These are phyloP conservation scores for Hypothenemus hampei DNA, from an alignment of 1,140 invertebrate species.

Conservation along the genomic window DNA sequence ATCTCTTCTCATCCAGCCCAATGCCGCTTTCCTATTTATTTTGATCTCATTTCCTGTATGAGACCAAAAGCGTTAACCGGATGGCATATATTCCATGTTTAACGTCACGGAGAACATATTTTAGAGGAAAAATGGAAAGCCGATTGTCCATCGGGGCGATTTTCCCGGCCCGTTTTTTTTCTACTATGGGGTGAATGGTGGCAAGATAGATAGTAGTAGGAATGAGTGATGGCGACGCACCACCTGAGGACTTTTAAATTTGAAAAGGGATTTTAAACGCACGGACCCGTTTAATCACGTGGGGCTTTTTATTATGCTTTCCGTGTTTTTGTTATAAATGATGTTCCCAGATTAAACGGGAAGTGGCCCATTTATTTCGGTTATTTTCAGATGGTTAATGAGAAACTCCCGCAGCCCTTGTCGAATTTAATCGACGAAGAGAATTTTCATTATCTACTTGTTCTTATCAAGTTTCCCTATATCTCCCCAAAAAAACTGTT, in stretches of 20 bases:
- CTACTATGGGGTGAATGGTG: not conserved
- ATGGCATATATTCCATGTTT: slow-evolving; percentile 10
- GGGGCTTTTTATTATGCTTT: slow-evolving; percentile 3
- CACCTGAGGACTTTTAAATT: slow-evolving; percentile 19
- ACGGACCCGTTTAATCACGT: slow-evolving; percentile 4
- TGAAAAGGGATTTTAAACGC: slow-evolving; percentile 7
- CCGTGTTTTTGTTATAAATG: slow-evolving; percentile 13
- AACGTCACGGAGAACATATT: slow-evolving; percentile 2
- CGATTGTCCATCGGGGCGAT: slow-evolving; percentile 8
- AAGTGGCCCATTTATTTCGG: no score
- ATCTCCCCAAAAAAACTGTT: no score
- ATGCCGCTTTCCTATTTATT: no score
- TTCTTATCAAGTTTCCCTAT: no score
- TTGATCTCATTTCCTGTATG: no score
- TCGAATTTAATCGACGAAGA: no score
- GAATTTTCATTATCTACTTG: no score
- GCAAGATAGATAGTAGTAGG: slow-evolving; percentile 16
- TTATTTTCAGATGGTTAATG: no score
- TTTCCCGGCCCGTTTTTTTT: slow-evolving; percentile 12
- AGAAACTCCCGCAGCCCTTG: no score
- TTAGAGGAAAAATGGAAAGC: slow-evolving; percentile 13
- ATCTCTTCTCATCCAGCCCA: no score
- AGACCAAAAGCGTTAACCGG: no score
- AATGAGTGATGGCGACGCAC: slow-evolving; percentile 9
- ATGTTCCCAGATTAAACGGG: no score